phyloP scores from a whole-genome alignment of 2,888 invertebrate genomes.

The Limenitis camilla region DNA sequence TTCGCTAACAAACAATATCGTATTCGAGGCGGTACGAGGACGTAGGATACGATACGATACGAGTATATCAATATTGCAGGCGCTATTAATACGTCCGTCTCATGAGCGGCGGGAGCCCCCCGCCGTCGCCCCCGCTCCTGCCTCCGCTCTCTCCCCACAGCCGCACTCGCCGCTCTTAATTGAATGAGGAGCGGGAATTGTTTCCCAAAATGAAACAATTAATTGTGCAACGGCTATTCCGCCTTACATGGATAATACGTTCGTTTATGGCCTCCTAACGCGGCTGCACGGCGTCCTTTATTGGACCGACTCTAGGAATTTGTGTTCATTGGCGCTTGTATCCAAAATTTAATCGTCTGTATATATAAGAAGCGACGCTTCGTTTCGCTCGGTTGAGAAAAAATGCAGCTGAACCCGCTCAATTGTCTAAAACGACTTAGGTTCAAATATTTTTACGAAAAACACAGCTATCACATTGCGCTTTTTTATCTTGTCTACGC shows the following conservation, averaged over 20 bases:
- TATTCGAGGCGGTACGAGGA: slow-evolving; percentile 62
- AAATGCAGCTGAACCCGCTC: slow-evolving; percentile 59
- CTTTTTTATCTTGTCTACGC: slow-evolving; percentile 17
- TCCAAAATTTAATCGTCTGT: slow-evolving; percentile 70
- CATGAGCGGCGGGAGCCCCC: slow-evolving; percentile 58
- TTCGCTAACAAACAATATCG: slow-evolving; percentile 74
- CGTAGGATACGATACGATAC: slow-evolving; percentile 54
- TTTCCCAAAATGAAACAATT: slow-evolving; percentile 76
- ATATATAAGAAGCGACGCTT: slow-evolving; percentile 67
- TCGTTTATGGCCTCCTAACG: slow-evolving; percentile 75
- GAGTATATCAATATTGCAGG: slow-evolving; percentile 75
- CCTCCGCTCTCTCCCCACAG: slow-evolving; percentile 37
- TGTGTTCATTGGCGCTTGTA: slow-evolving; percentile 72
- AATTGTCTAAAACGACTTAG: slow-evolving; percentile 34
- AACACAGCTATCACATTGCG: slow-evolving; percentile 42
- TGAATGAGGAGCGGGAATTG: slow-evolving; percentile 76
- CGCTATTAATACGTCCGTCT: slow-evolving; percentile 75
- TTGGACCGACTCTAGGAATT: slow-evolving; percentile 73
- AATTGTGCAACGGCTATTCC: slow-evolving; percentile 76
- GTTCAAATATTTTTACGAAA: slow-evolving; percentile 38
- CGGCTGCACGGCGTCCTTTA: slow-evolving; percentile 73
- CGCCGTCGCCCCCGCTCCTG: too few species aligned
- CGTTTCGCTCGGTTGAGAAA: slow-evolving; percentile 48
- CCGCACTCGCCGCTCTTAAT: slow-evolving; percentile 73
- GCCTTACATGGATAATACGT: slow-evolving; percentile 76